Base-by-base conservation (phyloP, 2,888 invertebrate species). In the Drosophila meridionalis region DNA sequence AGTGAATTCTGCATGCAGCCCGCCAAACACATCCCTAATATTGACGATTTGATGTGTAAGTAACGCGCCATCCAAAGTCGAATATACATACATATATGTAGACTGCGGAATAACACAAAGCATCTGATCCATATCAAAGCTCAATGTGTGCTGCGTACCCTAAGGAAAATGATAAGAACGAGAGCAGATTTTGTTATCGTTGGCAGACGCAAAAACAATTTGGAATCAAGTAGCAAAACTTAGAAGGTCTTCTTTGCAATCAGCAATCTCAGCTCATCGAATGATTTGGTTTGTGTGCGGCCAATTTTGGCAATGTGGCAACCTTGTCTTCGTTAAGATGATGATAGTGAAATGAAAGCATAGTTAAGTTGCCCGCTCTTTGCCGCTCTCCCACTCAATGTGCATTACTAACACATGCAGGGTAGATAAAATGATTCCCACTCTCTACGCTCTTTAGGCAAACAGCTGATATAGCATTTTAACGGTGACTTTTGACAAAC, bases 11-110 rank as follows among this genome's bases (percentile, higher is more conserved):
- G 48, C 43, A 64, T 30, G 56, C 52, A 67, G 50, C 32, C 64
- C 64, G 55, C 61, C 56, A 66, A 78, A 53, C 76, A 62, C 48
- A 72, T 69, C 34, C 74, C 63, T 9, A 76, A 76, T 30, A 61
- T 65, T 58, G 89, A 89, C 73, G 86, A 90, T 52, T 63, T 90
- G 36, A 89, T 89, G 89, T 87, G 89, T 89, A 89, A 89, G 89
- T 89, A 69, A 48, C 45, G 52, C 47, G 57, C 38, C 43, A 76
- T 72, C 63, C 63, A 78, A 78, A 78, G 73, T 81, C 78, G 67
- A 73, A 65, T 34, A 56, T 57, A 40, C 32, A 40, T 45, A 63
- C 9, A 50, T 42, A 28, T 12, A 20, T 20, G 28, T 52, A 34
- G 9, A 36, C 30, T 50, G 20, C 36, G 20, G 52, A 52, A 52